Base-by-base conservation (phyloP, 2,888 invertebrate genomes). In the Pristionchus exspectatus region DNA sequence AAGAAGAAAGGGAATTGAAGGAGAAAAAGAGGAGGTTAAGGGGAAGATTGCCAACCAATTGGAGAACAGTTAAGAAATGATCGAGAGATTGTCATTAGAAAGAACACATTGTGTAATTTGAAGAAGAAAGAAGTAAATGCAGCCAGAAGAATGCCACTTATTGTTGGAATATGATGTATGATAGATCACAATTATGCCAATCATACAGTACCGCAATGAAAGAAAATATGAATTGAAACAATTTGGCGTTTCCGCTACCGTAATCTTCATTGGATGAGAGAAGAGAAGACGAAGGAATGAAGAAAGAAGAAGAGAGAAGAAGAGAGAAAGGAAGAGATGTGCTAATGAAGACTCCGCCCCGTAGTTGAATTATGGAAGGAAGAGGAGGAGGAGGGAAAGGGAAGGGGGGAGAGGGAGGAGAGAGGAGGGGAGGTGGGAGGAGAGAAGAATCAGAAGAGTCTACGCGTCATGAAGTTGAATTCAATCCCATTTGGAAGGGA, bases 281-380 rank as follows among this genome's bases (percentile, higher is more conserved):
- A 24, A 16, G 33, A 72, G 33, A 72, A 33, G 72, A 33, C 14
- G 72, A 33, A 72, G 72, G 33, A 72, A 72, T 72, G 72, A 72
- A 72, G 33, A 33, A 30, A 72, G 72, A 33, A 72, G 44, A 33
- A 72, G 72, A 72, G 72, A 72, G 72, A 33, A 33, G 33, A 21
- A 72, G 72, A 72, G 72, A 72, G 72, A 72, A 72, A 30, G 72
- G 72, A 72, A 72, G 72, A 72, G 72, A 72, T 30, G 72, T 72
- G 72, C 72, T 72, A 72, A 72, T 72, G 72, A 72, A 72, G 72
- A 72, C 72, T 72, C 72, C 72, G 72, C 72, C 72, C 72, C 72
- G 72, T 72, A 72, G 72, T 72, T 72, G 72, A 72, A 72, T 72
- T 72, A 72, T 72, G 72, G 72, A 72, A 72, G 72, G 72, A 63